Percentiles rank a stretch among this genome's conserved stretches.
Conservation (phyloP, 2,888 invertebrate genomes). For the Protonemura montana region DNA sequence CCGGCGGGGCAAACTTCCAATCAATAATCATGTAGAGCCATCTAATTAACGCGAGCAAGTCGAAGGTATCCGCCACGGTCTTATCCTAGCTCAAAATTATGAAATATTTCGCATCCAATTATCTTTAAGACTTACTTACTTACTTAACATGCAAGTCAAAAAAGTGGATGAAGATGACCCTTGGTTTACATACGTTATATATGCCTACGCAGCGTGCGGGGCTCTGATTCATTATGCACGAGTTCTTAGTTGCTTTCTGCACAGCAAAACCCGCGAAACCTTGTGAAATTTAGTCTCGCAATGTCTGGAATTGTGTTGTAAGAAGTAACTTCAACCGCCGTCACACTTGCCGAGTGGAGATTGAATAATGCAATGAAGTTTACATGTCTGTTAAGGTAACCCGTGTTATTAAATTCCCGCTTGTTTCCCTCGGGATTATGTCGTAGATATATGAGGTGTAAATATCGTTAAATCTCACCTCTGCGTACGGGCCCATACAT, state of each 20-base stretch:
- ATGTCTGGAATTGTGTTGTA: background rate
- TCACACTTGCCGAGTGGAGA: background rate
- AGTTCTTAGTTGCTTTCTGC: background rate
- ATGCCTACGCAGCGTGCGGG: background rate
- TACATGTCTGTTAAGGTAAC: background rate
- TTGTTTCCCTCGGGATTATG: background rate
- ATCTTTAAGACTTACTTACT: background rate
- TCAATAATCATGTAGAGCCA: background rate
- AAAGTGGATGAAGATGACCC: background rate
- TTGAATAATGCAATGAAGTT: conserved; percentile 12
- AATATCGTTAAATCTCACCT: conserved; percentile 27
- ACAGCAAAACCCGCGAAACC: background rate
- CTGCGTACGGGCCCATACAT: background rate
- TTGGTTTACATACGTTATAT: background rate
- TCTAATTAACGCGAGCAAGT: background rate
- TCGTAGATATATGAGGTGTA: conserved; percentile 34
- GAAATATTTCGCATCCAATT: background rate
- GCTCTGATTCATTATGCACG: background rate
- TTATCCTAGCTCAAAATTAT: background rate
- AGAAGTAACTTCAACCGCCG: background rate
- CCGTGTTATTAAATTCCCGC: background rate
- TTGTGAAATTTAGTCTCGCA: background rate
- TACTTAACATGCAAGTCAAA: background rate
- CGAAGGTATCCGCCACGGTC: background rate
- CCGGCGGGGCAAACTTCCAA: background rate